phyloP scores from a whole-genome alignment of 2,113 vertebrate genomes.

The Xiphophorus maculatus region DNA sequence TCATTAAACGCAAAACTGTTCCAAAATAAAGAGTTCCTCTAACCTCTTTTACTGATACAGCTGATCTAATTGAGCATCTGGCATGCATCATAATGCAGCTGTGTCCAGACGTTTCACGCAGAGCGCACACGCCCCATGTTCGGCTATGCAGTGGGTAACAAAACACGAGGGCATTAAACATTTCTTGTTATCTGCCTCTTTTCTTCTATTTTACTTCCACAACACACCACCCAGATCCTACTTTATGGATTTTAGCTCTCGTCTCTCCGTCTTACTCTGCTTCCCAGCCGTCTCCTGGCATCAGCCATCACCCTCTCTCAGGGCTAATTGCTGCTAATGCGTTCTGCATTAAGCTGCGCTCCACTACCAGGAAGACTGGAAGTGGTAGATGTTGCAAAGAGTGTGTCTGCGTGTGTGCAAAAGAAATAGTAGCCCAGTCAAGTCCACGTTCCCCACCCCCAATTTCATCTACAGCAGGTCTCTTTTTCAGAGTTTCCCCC shows the following conservation, averaged over 20 bases:
- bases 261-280: neutral
- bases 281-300: constrained; percentile 21
- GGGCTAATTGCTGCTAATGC: constrained; percentile 62
- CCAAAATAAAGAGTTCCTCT: neutral
- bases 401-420: constrained; percentile 13
- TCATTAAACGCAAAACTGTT: neutral
- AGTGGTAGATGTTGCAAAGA: constrained; percentile 42
- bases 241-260: constrained; percentile 19
- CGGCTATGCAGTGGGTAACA: neutral
- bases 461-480: constrained; percentile 33
- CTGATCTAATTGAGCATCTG: neutral
- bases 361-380: constrained; percentile 26
- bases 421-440: constrained; percentile 25
- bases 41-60: neutral
- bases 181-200: constrained; percentile 17
- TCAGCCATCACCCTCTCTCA: constrained; percentile 40
- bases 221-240: constrained; percentile 10
- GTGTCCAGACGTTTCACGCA: neutral
- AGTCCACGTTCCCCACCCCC: constrained; percentile 15
- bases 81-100: neutral
- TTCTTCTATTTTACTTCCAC: neutral
- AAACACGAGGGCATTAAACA: constrained; percentile 14
- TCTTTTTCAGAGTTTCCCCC: constrained; percentile 40
- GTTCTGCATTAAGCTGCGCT: constrained; percentile 60
- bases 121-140: neutral